These are phyloP conservation scores for Chaenogobius annularis DNA, from an alignment of 2,113 vertebrate genomes.

Conservation along the genomic window DNA sequence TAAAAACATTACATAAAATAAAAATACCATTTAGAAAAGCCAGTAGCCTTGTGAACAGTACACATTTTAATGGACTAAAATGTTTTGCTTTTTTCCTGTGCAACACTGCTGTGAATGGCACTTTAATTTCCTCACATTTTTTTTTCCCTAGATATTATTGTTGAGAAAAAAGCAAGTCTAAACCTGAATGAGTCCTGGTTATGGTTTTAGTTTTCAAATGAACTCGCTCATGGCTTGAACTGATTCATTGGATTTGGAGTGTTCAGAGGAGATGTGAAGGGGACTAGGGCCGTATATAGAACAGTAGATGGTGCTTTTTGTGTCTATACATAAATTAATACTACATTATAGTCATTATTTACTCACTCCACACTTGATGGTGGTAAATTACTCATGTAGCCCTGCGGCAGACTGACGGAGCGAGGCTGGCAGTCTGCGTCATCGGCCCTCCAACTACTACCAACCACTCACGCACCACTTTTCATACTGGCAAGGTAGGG, in stretches of 20 bases:
- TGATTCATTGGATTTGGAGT: not conserved
- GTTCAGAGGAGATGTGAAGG: not conserved
- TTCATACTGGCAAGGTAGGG: no score
- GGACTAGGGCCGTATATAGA: not conserved
- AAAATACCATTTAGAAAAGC: not conserved
- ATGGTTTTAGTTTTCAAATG: slow-evolving; percentile 1
- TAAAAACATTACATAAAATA: no score
- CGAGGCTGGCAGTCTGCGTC: no score
- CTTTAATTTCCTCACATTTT: not conserved
- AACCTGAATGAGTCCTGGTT: not conserved
- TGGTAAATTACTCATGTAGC: no score
- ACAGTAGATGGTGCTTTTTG: not conserved
- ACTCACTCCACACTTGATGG: no score
- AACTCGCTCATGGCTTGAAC: not conserved
- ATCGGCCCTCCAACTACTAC: no score
- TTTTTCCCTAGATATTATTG: not conserved
- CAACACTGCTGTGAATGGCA: not conserved
- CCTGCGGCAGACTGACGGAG: no score
- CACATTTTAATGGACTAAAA: not conserved
- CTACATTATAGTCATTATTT: not conserved
- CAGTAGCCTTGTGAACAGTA: no score
- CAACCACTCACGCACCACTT: no score
- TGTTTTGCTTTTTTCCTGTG: not conserved
- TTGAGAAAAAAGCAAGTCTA: not conserved
- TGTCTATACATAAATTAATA: no score